Evolutionary conservation across 2,888 invertebrate species (phyloP).

Genomic region (Trimorus sp.): DNA sequence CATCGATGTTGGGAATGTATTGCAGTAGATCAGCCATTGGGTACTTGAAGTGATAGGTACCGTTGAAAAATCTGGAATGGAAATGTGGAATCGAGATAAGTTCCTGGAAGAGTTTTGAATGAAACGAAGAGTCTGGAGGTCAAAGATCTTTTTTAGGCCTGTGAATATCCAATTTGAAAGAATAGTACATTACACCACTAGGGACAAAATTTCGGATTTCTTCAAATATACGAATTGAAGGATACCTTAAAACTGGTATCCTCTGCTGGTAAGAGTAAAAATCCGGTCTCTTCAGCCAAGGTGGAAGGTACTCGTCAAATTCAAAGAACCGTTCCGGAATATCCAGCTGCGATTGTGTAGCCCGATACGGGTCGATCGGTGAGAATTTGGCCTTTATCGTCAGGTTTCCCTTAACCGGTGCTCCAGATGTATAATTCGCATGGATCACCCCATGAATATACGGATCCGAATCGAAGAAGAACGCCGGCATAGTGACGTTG

Average conservation of each 20-base stretch:
- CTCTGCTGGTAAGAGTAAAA: constrained; percentile 82
- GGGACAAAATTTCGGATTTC: no score
- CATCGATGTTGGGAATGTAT: constrained; percentile 85
- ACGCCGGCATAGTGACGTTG: constrained; percentile 97
- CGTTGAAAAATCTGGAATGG: constrained; percentile 89
- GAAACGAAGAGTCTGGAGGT: no score
- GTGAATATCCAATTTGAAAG: no score
- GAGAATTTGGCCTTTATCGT: constrained; percentile 91
- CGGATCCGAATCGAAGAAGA: constrained; percentile 93
- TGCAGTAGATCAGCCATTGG: constrained; percentile 90
- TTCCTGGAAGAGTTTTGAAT: no score
- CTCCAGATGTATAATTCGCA: constrained; percentile 98
- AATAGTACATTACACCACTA: no score
- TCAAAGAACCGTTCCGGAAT: constrained; percentile 88
- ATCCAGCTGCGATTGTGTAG: constrained; percentile 73
- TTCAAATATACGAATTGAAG: no score
- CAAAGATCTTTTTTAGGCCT: no score
- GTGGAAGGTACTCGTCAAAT: constrained; percentile 91
- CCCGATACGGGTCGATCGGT: constrained; percentile 83
- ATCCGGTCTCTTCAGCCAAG: constrained; percentile 88
- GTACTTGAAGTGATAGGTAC: constrained; percentile 92
- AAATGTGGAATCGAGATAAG: background rate
- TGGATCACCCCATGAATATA: constrained; percentile 93
- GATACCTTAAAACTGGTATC: constrained; percentile 86
- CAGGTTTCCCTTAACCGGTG: constrained; percentile 93